Evolutionary conservation across 2,113 vertebrate genomes (phyloP), one percentile per base, ranked within the genome.

Genomic region (Choloepus hoffmanni): DNA sequence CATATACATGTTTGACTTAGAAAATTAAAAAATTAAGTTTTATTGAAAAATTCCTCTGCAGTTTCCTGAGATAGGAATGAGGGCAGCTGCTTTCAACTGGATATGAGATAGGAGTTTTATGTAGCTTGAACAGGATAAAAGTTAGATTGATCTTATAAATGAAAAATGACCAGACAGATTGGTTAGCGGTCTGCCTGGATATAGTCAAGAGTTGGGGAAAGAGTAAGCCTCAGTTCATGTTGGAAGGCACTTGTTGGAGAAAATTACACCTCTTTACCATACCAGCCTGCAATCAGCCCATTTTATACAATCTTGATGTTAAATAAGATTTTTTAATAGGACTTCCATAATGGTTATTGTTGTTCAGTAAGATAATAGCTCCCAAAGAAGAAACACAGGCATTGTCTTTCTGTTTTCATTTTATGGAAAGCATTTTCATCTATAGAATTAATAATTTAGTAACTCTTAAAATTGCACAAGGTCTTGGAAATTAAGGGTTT

Each of bases 271-370:
- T 68, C 3, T 81, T 70, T 86, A 86, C 4, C 11, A 26, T 28
- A 55, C 4, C 5, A 0, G 30, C 8, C 21, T 21, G 0, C 2
- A n/a, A 2, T 83, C 36, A 40, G 15, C 63, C 7, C 0, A 43
- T 58, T 55, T 13, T 30, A 1, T 90, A 43, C 19, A 73, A 28
- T 33, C 23, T 88, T 84, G 50, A 65, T 43, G 28, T 14, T 30
- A 90, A 83, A 28, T 83, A 63, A 1, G 19, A 68, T 43, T 79
- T 1, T 62, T 67, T 40, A 45, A 45, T 8, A 62, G 19, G 6
- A 21, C 30, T 33, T 62, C 15, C 36, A 28, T 50, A 90, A 58
- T 28, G 19, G 15, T 65, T 84, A 67, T 0, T 70, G 12, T 21
- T 78, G 65, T 68, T 88, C 13, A 53, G 3, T n/a, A 81, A 45